Evolutionary conservation across 2,888 invertebrate species (phyloP).

Genomic region (Leptopilina syphax): DNA sequence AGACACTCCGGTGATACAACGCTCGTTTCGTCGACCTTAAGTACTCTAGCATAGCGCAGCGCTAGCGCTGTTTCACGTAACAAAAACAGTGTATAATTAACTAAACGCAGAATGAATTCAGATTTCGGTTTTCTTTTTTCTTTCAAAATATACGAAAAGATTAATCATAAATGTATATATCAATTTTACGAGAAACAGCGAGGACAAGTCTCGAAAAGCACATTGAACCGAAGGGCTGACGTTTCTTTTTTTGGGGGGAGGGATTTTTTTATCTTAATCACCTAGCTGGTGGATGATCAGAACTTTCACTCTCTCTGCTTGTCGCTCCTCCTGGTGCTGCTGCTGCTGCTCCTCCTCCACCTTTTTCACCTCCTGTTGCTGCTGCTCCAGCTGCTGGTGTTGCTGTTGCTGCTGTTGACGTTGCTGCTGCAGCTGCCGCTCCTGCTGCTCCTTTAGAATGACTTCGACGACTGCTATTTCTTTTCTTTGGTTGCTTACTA

Average conservation of each 20-base stretch:
- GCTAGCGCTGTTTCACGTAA: slow-evolving; percentile 27
- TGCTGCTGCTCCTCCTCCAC: slow-evolving; percentile 77
- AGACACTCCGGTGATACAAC: slow-evolving; percentile 36
- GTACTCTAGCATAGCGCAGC: slow-evolving; percentile 13
- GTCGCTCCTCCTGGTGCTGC: slow-evolving; percentile 77
- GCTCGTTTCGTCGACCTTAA: slow-evolving; percentile 29
- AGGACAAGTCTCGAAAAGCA: slow-evolving; percentile 60
- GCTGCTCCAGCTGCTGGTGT: slow-evolving; percentile 34
- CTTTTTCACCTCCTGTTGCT: slow-evolving; percentile 21
- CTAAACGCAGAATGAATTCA: slow-evolving; percentile 58
- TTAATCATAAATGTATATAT: slow-evolving; percentile 25
- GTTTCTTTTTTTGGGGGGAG: slow-evolving; percentile 60
- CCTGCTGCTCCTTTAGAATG: slow-evolving; percentile 65
- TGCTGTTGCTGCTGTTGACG: slow-evolving; percentile 44
- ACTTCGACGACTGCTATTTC: slow-evolving; percentile 76
- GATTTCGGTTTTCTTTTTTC: slow-evolving; percentile 10
- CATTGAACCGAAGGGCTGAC: slow-evolving; percentile 64
- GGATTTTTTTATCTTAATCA: slow-evolving; percentile 75
- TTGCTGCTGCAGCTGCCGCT: slow-evolving; percentile 39
- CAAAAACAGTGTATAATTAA: slow-evolving; percentile 50
- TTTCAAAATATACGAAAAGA: background rate
- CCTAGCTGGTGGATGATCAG: slow-evolving; percentile 80
- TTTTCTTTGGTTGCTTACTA: slow-evolving; percentile 86
- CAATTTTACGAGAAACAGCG: slow-evolving; percentile 45
- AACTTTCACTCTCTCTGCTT: slow-evolving; percentile 80